Percentiles rank a stretch among this genome's conserved stretches.
phyloP scores from a whole-genome alignment of 2,113 vertebrate genomes.

The Parus major region DNA sequence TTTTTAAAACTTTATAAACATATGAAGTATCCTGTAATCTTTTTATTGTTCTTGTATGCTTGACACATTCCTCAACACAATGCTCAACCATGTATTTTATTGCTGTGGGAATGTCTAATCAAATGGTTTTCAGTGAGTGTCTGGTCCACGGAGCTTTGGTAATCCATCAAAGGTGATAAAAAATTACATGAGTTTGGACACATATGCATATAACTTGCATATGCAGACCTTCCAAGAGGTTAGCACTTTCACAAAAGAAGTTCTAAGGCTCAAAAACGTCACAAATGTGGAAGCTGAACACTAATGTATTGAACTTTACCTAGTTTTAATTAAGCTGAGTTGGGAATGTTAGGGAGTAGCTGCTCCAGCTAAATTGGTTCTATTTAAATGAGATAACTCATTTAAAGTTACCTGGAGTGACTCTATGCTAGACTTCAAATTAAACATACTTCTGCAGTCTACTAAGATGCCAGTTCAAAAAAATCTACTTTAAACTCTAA shows the following conservation, averaged over 20 bases:
- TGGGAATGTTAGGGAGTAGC: not conserved
- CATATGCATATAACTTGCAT: not conserved
- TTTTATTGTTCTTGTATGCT: not conserved
- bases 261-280: not conserved
- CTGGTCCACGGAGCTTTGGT: not conserved
- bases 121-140: not conserved
- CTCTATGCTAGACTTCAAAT: not conserved
- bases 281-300: not conserved
- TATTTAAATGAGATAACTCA: slow-evolving; percentile 23
- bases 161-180: not conserved
- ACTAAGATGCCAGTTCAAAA: not conserved
- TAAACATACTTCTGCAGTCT: not conserved
- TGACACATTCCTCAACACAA: not conserved
- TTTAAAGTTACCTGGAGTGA: slow-evolving; percentile 49
- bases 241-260: not conserved
- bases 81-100: not conserved
- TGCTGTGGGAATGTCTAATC: not conserved
- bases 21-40: not conserved
- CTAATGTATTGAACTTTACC: not conserved
- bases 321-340: not conserved
- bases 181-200: not conserved
- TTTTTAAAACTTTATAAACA: not conserved
- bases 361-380: slow-evolving; percentile 1
- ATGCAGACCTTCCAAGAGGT: not conserved
- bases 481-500: not conserved